These are phyloP conservation scores for Geopemphigus sp. DNA, from an alignment of 1,140 invertebrate genomes.

Conservation along the genomic window DNA sequence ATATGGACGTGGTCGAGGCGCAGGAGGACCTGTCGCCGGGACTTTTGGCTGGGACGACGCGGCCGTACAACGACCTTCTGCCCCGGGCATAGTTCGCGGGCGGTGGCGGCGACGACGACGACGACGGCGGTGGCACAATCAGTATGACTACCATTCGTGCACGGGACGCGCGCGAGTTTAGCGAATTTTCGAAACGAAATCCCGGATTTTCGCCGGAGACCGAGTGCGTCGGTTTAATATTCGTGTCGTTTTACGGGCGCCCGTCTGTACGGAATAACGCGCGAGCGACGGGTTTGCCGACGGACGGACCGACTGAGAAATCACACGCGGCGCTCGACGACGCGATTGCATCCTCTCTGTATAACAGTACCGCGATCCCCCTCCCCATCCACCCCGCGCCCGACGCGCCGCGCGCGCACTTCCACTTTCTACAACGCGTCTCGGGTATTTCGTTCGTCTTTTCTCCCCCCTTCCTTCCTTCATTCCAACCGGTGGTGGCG, in stretches of 20 bases:
- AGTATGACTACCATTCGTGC: constrained; percentile 52
- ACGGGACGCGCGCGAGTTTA: no score
- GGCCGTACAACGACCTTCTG: neutral
- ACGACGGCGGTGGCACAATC: constrained; percentile 51
- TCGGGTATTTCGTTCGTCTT: neutral
- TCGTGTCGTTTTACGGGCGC: neutral
- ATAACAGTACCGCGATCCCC: no score
- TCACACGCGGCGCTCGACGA: neutral
- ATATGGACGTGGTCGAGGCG: constrained; percentile 52
- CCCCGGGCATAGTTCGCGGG: constrained; percentile 1
- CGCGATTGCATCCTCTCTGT: neutral
- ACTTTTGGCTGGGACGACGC: constrained; percentile 22
- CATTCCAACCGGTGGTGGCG: no score
- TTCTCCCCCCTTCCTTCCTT: no score
- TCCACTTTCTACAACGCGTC: constrained; percentile 17
- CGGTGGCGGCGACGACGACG: no score
- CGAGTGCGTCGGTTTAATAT: neutral
- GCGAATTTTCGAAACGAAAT: neutral
- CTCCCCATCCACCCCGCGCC: no score
- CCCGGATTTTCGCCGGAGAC: neutral
- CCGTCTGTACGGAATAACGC: constrained; percentile 32
- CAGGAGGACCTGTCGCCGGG: constrained; percentile 43
- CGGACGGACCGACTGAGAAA: constrained; percentile 27
- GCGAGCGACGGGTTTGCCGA: constrained; percentile 19
- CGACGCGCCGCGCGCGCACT: neutral